A percentile compares a stretch with the other conserved stretches of the same genome.
These are phyloP conservation scores for Sarcophaga caerulescens DNA, from an alignment of 2,888 invertebrate species.

Conservation along the genomic window DNA sequence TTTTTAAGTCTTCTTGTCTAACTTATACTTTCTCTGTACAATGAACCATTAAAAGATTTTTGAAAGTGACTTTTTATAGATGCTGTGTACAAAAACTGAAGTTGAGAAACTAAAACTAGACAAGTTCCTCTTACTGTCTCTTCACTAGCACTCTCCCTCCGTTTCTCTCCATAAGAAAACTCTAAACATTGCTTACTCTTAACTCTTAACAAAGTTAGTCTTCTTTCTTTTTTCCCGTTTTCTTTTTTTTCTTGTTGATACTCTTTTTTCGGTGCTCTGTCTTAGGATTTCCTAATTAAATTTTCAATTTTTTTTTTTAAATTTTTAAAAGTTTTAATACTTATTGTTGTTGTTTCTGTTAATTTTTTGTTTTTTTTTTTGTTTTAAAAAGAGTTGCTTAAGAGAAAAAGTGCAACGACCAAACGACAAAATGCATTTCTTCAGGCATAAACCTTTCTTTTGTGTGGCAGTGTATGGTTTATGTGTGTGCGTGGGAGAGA, in stretches of 20 bases:
- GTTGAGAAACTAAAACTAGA: slow-evolving; percentile 27
- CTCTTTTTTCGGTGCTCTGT: slow-evolving; percentile 5
- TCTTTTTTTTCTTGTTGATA: not conserved
- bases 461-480: not conserved
- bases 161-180: too few relatives aligned
- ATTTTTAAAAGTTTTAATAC: slow-evolving; percentile 21
- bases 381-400: not conserved
- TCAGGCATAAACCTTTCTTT: slow-evolving; percentile 21
- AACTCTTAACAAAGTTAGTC: slow-evolving; percentile 32
- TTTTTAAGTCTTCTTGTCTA: not conserved
- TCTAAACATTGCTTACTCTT: not conserved
- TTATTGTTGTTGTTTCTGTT: slow-evolving; percentile 15
- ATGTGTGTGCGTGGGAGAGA: not conserved
- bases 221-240: slow-evolving; percentile 4
- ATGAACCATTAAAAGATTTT: slow-evolving; percentile 59
- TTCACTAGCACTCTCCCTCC: too few relatives aligned
- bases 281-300: slow-evolving; percentile 64
- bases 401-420: not conserved
- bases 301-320: slow-evolving; percentile 37
- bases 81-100: slow-evolving; percentile 16
- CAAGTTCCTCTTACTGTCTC: slow-evolving; percentile 29
- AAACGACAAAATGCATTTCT: slow-evolving; percentile 37
- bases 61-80: slow-evolving; percentile 49
- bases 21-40: slow-evolving; percentile 18
- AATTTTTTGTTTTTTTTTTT: not conserved